Conservation (phyloP, 2,888 invertebrate genomes). For the Camponotus fellah region DNA sequence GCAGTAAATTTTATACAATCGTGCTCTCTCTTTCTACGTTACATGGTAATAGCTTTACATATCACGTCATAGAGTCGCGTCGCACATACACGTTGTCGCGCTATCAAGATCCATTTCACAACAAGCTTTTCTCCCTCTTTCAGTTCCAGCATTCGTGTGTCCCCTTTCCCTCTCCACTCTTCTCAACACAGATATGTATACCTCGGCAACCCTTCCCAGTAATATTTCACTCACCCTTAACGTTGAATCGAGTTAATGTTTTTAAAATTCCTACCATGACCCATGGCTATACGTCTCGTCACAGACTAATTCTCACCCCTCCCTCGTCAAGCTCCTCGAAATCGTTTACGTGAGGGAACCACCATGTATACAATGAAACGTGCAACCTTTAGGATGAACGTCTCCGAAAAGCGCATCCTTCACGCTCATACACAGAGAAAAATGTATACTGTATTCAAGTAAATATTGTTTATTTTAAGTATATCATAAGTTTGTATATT, state of each 20-base stretch:
- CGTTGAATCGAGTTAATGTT: slow-evolving; percentile 58
- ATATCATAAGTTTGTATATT: too few species aligned
- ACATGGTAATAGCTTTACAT: not conserved
- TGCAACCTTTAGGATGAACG: slow-evolving; percentile 4
- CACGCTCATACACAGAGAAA: slow-evolving; percentile 3
- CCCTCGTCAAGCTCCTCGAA: slow-evolving; percentile 31
- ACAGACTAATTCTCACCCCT: slow-evolving; percentile 57
- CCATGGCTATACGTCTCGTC: slow-evolving; percentile 21
- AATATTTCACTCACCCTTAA: slow-evolving; percentile 69
- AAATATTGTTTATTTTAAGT: too few species aligned
- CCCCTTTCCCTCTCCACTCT: slow-evolving; percentile 17
- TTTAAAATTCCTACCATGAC: slow-evolving; percentile 49
- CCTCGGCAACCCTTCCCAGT: slow-evolving; percentile 45
- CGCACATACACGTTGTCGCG: slow-evolving; percentile 61
- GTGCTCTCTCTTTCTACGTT: not conserved
- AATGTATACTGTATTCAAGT: too few species aligned
- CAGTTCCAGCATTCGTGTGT: slow-evolving; percentile 52
- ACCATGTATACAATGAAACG: slow-evolving; percentile 11
- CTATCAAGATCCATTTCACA: slow-evolving; percentile 71
- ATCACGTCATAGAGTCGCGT: slow-evolving; percentile 45
- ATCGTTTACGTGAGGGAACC: slow-evolving; percentile 38
- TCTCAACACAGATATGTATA: slow-evolving; percentile 5
- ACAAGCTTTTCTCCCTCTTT: slow-evolving; percentile 60
- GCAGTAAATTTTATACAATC: slow-evolving; percentile 10
- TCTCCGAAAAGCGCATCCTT: slow-evolving; percentile 64